Evolutionary conservation across 2,888 invertebrate genomes (phyloP), one percentile per base, ranked within the genome.

Genomic region (Drosophila siamana): DNA sequence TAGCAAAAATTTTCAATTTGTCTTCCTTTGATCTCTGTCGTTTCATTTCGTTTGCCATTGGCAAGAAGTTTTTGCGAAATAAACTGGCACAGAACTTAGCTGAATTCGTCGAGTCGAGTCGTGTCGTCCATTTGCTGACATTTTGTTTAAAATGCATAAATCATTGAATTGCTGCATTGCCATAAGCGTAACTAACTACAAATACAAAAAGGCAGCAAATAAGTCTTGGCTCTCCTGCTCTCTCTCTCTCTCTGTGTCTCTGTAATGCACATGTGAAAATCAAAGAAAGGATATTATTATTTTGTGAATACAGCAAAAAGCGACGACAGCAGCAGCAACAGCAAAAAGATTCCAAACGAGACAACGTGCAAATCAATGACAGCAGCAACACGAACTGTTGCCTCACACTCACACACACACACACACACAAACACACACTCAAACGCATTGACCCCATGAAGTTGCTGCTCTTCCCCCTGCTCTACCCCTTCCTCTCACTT

Each of bases 281-380:
- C 79, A 77, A 73, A 80, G 74, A 74, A 72, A 73, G 84, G 69
- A 81, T 85, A 85, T 86, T 85, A 85, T 86, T 86, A 85, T 85
- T 81, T 81, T 84, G 84, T 74, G 82, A 74, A 61, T 71, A 73
- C 71, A 79, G 86, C 79, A 82, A 72, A 78, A 84, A 64, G 55
- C 63, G 57, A 51, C 62, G 41, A 56, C 41, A 65, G 63, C 47
- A 48, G 52, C 22, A 26, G 26, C 59, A 46, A 40, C 38, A 56
- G 30, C 54, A 43, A 30, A 63, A 48, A 48, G 19, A 52, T 63
- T 65, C 48, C 68, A 65, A 50, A 78, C 52, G 63, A 67, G 80
- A 55, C 52, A 71, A 74, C 69, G 81, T 77, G 79, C 74, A 84
- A 79, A 84, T 77, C 84, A 81, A 81, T 64, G 72, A 64, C 57